phyloP scores from a whole-genome alignment of 2,113 vertebrate species.

The Toxotes jaculatrix region DNA sequence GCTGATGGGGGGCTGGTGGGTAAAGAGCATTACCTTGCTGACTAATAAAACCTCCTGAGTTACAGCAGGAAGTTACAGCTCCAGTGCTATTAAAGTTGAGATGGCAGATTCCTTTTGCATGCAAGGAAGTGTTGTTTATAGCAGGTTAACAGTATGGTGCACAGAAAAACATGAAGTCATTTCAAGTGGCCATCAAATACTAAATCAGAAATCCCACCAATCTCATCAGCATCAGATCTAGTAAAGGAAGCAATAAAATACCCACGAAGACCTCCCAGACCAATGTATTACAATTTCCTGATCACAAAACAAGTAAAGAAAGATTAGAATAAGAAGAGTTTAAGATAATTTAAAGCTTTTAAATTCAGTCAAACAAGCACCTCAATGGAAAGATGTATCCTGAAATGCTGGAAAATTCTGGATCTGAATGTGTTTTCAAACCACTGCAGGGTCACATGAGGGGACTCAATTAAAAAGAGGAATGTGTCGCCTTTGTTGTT shows the following conservation, averaged over 20 bases:
- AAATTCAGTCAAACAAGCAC: not conserved
- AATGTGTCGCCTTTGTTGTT: conserved; percentile 78
- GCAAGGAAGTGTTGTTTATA: not conserved
- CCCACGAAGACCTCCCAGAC: not conserved
- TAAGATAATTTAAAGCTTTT: not conserved
- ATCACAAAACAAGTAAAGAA: not conserved
- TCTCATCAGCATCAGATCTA: not conserved
- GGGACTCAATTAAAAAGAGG: conserved; percentile 68
- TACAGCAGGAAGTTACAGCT: conserved; percentile 10
- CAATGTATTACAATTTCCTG: not conserved
- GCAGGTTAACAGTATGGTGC: not conserved
- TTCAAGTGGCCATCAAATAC: not conserved
- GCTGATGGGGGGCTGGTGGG: not conserved
- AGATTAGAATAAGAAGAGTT: too few species aligned
- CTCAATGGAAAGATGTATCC: not conserved
- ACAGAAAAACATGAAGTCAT: not conserved
- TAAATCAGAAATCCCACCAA: conserved; percentile 5
- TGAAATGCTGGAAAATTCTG: conserved; percentile 64
- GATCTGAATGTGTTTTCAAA: conserved; percentile 55
- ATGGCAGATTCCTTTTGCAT: not conserved
- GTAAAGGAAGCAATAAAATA: not conserved
- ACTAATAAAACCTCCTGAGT: conserved; percentile 10
- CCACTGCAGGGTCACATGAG: conserved; percentile 42
- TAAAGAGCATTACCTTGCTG: not conserved
- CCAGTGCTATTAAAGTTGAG: conserved; percentile 6